Evolutionary conservation across 2,888 invertebrate species (phyloP).

Genomic region (Horisme vitalbata): DNA sequence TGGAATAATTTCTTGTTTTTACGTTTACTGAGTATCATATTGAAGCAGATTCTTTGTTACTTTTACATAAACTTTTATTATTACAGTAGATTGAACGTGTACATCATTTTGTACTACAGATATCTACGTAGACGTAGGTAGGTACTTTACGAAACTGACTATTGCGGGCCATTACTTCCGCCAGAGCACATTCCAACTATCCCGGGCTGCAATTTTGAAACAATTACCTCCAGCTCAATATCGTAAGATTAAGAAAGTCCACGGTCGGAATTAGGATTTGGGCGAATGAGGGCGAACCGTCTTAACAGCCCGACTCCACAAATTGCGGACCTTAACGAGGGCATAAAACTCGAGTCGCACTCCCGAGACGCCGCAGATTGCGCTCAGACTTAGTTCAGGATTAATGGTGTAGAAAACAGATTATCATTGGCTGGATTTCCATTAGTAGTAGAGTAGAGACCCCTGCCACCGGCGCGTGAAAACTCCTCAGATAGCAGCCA

Average conservation of each 20-base stretch:
- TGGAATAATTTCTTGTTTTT: conserved; percentile 15
- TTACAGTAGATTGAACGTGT: no score
- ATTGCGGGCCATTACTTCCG: conserved; percentile 35
- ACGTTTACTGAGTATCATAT: conserved; percentile 10
- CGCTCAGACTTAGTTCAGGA: conserved; percentile 81
- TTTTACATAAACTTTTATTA: not conserved
- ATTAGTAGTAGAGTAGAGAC: conserved; percentile 63
- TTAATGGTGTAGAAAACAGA: conserved; percentile 84
- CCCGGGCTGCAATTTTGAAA: conserved; percentile 75
- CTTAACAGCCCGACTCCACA: conserved; percentile 81
- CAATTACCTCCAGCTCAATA: conserved; percentile 81
- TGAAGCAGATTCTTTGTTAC: not conserved
- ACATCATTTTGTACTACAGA: not conserved
- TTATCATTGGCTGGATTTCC: conserved; percentile 83
- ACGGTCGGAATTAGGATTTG: conserved; percentile 77
- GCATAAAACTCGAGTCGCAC: conserved; percentile 80
- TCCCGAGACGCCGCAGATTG: conserved; percentile 79
- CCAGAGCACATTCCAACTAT: conserved; percentile 42
- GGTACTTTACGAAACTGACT: conserved; percentile 26
- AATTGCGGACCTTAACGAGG: conserved; percentile 82
- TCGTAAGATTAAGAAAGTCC: conserved; percentile 82
- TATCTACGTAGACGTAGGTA: conserved; percentile 17
- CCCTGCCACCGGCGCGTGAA: conserved; percentile 82
- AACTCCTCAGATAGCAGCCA: conserved; percentile 72
- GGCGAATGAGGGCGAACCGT: conserved; percentile 69